Conservation (phyloP, 1,140 invertebrate species). For the Sipha flava region DNA sequence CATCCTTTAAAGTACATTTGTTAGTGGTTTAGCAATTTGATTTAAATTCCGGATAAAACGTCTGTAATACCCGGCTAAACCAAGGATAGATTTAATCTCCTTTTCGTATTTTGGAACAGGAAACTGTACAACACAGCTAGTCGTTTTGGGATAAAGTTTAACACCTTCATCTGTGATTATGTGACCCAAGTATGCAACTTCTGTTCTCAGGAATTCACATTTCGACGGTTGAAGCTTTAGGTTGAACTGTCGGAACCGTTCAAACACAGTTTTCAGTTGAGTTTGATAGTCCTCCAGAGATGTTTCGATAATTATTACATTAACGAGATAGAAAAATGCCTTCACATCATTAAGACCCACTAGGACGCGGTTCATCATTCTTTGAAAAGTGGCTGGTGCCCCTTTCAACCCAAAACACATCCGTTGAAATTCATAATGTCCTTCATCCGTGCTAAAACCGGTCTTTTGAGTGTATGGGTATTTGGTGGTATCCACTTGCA, state of each 20-base stretch:
- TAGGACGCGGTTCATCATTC: slow-evolving; percentile 37
- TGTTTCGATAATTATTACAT: slow-evolving; percentile 41
- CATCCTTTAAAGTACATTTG: slow-evolving; percentile 31
- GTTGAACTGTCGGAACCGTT: slow-evolving; percentile 36
- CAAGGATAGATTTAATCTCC: slow-evolving; percentile 45
- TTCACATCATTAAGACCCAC: slow-evolving; percentile 32
- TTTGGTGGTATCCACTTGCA: slow-evolving; percentile 44
- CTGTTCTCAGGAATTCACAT: slow-evolving; percentile 39
- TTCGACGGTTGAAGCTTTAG: slow-evolving; percentile 41
- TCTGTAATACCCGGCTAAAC: slow-evolving; percentile 45
- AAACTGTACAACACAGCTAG: slow-evolving; percentile 40
- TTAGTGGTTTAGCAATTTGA: slow-evolving; percentile 38
- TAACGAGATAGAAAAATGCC: slow-evolving; percentile 40
- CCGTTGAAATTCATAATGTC: slow-evolving; percentile 35
- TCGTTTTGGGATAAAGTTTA: slow-evolving; percentile 41
- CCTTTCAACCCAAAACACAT: slow-evolving; percentile 39
- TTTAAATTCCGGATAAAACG: slow-evolving; percentile 42
- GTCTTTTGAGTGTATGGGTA: slow-evolving; percentile 38
- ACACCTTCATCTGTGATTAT: slow-evolving; percentile 40
- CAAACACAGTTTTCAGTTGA: slow-evolving; percentile 37
- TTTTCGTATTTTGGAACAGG: slow-evolving; percentile 40
- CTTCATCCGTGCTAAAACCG: slow-evolving; percentile 34
- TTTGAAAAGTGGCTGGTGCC: neutral
- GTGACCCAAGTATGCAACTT: slow-evolving; percentile 42
- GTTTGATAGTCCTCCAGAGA: slow-evolving; percentile 38